These are phyloP conservation scores for Drosophila mulleri DNA, from an alignment of 2,888 invertebrate genomes.

Conservation along the genomic window DNA sequence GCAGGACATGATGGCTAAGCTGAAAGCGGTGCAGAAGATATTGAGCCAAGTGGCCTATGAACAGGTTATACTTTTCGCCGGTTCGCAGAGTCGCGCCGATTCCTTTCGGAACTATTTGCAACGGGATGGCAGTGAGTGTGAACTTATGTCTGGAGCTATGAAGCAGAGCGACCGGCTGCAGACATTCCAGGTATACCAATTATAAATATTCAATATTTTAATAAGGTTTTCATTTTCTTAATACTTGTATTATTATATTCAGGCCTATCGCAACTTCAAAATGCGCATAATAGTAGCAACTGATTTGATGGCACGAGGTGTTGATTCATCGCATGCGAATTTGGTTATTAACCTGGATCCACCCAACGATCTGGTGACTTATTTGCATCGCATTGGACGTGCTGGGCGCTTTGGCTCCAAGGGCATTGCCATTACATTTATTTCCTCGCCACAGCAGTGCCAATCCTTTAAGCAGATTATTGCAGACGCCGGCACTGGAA, in stretches of 20 bases:
- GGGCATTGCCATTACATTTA: slow-evolving; percentile 92
- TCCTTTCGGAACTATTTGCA: slow-evolving; percentile 90
- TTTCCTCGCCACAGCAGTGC: slow-evolving; percentile 89
- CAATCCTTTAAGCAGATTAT: slow-evolving; percentile 87
- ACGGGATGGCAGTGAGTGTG: slow-evolving; percentile 91
- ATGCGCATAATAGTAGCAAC: slow-evolving; percentile 95
- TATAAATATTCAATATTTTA: neutral
- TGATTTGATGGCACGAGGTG: slow-evolving; percentile 95
- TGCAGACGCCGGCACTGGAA: slow-evolving; percentile 86
- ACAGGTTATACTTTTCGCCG: slow-evolving; percentile 96
- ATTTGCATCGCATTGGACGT: slow-evolving; percentile 97
- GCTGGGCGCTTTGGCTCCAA: slow-evolving; percentile 96
- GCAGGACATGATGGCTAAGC: slow-evolving; percentile 89
- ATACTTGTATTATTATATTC: neutral
- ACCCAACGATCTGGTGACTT: slow-evolving; percentile 92
- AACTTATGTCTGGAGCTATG: slow-evolving; percentile 91
- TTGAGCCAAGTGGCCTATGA: slow-evolving; percentile 91
- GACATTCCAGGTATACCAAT: slow-evolving; percentile 86
- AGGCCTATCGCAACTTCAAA: slow-evolving; percentile 91
- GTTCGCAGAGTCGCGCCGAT: slow-evolving; percentile 93
- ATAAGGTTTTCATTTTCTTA: neutral
- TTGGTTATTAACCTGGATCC: slow-evolving; percentile 96
- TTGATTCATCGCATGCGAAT: slow-evolving; percentile 97
- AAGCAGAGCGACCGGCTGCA: slow-evolving; percentile 91
- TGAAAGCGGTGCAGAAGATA: slow-evolving; percentile 88